Conservation (phyloP, 1,140 invertebrate genomes). For the Drosophila sechellia region DNA sequence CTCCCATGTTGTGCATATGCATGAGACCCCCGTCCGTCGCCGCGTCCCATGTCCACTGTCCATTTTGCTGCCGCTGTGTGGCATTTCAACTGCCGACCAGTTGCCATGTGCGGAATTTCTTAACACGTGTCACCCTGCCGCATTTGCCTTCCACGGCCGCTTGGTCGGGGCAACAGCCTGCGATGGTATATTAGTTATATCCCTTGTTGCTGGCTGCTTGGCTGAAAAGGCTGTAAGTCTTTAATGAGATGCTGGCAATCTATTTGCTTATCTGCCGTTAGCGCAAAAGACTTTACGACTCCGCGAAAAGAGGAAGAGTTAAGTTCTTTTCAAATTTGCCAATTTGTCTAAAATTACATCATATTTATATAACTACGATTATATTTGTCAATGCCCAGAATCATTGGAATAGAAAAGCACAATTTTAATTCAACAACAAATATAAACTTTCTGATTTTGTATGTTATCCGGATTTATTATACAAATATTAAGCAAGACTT, state of each 20-base stretch:
- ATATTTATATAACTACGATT: no score
- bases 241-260: conserved; percentile 23
- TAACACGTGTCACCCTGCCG: conserved; percentile 71
- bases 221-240: conserved; percentile 1
- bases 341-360: not conserved
- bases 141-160: conserved; percentile 51
- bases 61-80: conserved; percentile 61
- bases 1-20: conserved; percentile 65
- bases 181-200: conserved; percentile 28
- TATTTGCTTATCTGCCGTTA: conserved; percentile 2
- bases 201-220: not conserved
- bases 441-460: no score
- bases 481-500: not conserved
- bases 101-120: conserved; percentile 75
- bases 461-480: no score
- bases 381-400: no score
- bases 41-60: not conserved
- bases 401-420: no score
- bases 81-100: conserved; percentile 63
- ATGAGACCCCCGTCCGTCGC: conserved; percentile 38
- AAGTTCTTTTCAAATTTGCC: not conserved
- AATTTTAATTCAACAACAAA: no score
- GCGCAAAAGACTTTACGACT: not conserved
- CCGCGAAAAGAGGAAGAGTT: conserved; percentile 5
- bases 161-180: conserved; percentile 4